These are phyloP conservation scores for Aleadryas rufinucha DNA, from an alignment of 2,113 vertebrate species.

Conservation along the genomic window DNA sequence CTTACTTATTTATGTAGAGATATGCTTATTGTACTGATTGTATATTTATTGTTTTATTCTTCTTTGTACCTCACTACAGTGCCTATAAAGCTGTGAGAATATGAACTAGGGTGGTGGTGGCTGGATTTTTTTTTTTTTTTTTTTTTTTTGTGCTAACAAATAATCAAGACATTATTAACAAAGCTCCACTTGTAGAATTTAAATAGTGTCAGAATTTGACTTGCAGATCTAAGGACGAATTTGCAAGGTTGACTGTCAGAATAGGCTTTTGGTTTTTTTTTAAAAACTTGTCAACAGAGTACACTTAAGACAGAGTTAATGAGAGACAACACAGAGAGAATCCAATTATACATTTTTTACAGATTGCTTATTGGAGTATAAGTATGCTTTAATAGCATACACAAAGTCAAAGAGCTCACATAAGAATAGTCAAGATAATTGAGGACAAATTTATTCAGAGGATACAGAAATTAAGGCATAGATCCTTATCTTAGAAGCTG, in stretches of 20 bases:
- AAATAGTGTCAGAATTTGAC: conserved; percentile 38
- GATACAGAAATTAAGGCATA: not conserved
- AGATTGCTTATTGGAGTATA: conserved; percentile 30
- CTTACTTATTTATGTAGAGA: not conserved
- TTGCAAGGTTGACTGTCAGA: conserved; percentile 44
- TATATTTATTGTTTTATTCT: not conserved
- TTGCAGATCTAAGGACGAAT: conserved; percentile 29
- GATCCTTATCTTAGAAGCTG: not conserved
- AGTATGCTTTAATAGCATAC: conserved; percentile 30
- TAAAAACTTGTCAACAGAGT: conserved; percentile 33
- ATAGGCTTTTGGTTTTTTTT: not conserved
- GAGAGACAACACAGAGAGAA: conserved; percentile 37
- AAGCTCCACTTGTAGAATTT: conserved; percentile 11
- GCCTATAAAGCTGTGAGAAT: not conserved
- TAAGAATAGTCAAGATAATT: conserved; percentile 42
- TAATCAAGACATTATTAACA: conserved; percentile 33
- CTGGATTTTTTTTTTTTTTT: no score
- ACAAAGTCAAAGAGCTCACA: conserved; percentile 36
- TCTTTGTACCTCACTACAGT: not conserved
- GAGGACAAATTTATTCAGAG: not conserved
- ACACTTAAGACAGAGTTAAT: conserved; percentile 27
- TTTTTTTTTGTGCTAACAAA: not conserved
- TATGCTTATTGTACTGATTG: not conserved
- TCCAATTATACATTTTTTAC: conserved; percentile 47
- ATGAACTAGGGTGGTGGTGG: not conserved